These are phyloP conservation scores for Aplochiton taeniatus DNA, from an alignment of 2,797 vertebrate genomes.

Conservation along the genomic window DNA sequence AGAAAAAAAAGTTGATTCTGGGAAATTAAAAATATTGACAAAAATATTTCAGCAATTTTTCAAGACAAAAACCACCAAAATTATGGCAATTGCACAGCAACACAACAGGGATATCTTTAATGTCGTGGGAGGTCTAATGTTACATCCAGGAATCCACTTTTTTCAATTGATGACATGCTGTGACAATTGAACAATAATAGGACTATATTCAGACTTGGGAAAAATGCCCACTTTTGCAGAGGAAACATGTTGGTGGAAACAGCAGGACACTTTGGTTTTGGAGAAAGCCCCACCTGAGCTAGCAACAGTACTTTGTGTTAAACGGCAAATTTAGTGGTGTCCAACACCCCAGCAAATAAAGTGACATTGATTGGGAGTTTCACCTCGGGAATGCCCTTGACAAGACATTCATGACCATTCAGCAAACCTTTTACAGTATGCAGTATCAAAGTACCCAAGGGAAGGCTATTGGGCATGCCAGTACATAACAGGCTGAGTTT, in stretches of 20 bases:
- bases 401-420: constrained; percentile 46
- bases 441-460: constrained; percentile 29
- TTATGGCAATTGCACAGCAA: too few species aligned
- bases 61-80: too few species aligned
- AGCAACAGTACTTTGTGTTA: constrained; percentile 47
- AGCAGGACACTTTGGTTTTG: constrained; percentile 38
- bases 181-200: constrained; percentile 38
- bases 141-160: constrained; percentile 24
- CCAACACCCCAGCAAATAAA: constrained; percentile 33
- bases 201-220: constrained; percentile 16
- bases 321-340: constrained; percentile 35
- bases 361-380: constrained; percentile 58
- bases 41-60: too few species aligned
- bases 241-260: constrained; percentile 39
- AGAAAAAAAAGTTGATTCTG: too few species aligned
- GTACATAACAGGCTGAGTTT: neutral
- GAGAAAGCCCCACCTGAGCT: constrained; percentile 42
- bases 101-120: too few species aligned
- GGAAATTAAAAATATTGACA: too few species aligned
- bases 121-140: constrained; percentile 3
- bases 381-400: constrained; percentile 47
- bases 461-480: too few species aligned
- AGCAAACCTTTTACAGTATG: constrained; percentile 27
- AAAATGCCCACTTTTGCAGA: constrained; percentile 29
- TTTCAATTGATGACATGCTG: constrained; percentile 27